A percentile compares a stretch with the other conserved stretches of the same genome.
phyloP scores from a whole-genome alignment of 2,113 vertebrate genomes.

The Piprites chloris region DNA sequence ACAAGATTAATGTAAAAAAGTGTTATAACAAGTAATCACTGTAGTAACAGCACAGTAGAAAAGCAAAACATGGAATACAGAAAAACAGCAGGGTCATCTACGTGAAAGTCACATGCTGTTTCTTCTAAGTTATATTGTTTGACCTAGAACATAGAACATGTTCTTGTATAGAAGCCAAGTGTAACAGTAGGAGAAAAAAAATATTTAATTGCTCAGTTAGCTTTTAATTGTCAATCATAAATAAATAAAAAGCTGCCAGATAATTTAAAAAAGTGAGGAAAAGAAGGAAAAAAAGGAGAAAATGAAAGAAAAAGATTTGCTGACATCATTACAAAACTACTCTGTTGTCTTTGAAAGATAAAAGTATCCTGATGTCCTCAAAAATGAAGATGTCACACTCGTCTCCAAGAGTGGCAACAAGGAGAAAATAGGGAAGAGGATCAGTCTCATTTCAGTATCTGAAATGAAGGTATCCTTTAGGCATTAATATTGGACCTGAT shows the following conservation, averaged over 20 bases:
- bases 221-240: background rate
- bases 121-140: background rate
- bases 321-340: background rate
- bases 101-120: background rate
- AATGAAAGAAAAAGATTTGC: background rate
- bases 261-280: background rate
- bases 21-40: background rate
- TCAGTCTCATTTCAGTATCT: background rate
- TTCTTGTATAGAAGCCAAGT: background rate
- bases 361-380: background rate
- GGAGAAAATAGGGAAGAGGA: background rate
- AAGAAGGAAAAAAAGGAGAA: background rate
- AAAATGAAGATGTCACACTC: background rate
- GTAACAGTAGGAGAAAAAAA: background rate
- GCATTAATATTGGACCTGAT: background rate
- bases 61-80: background rate
- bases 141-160: background rate
- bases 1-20: background rate
- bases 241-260: background rate
- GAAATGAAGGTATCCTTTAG: background rate
- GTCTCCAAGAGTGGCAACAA: background rate
- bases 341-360: background rate
- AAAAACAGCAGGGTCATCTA: background rate
- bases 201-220: background rate
- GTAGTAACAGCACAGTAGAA: background rate